Conservation (phyloP, 2,888 invertebrate genomes). For the Papilio protenor region DNA sequence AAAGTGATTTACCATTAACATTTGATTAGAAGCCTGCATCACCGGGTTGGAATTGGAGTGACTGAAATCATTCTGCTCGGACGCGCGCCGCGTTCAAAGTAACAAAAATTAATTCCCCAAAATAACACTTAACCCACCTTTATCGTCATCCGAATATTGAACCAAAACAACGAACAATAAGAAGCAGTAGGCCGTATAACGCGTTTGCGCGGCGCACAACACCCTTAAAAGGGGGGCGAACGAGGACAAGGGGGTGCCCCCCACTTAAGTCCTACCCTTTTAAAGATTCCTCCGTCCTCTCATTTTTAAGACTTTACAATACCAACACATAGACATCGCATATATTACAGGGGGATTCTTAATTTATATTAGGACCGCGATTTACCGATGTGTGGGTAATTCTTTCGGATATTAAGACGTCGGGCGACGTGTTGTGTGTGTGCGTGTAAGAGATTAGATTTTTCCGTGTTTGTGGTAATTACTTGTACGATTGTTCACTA, state of each 20-base stretch:
- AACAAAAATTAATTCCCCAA: conserved; percentile 60
- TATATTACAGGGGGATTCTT: conserved; percentile 68
- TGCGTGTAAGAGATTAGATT: conserved; percentile 75
- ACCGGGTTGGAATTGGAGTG: neutral
- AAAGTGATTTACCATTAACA: neutral
- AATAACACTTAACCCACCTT: conserved; percentile 78
- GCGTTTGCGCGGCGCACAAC: conserved; percentile 72
- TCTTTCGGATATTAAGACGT: conserved; percentile 58
- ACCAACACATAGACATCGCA: conserved; percentile 74
- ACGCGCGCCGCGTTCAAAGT: conserved; percentile 21
- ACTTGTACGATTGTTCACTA: conserved; percentile 55
- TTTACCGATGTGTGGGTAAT: conserved; percentile 56
- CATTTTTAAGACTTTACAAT: conserved; percentile 85
- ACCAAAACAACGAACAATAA: conserved; percentile 80
- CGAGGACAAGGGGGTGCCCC: conserved; percentile 64
- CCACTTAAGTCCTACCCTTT: conserved; percentile 83
- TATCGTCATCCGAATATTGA: conserved; percentile 76
- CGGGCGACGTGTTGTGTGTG: conserved; percentile 46
- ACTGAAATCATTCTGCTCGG: conserved; percentile 21
- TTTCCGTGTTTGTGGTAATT: conserved; percentile 81
- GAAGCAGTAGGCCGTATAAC: conserved; percentile 76
- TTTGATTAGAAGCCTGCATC: neutral
- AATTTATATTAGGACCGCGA: conserved; percentile 68
- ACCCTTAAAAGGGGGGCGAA: conserved; percentile 56
- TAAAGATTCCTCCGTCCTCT: conserved; percentile 83